Conservation (phyloP, 2,797 vertebrate genomes). For the Pristis pectinata region DNA sequence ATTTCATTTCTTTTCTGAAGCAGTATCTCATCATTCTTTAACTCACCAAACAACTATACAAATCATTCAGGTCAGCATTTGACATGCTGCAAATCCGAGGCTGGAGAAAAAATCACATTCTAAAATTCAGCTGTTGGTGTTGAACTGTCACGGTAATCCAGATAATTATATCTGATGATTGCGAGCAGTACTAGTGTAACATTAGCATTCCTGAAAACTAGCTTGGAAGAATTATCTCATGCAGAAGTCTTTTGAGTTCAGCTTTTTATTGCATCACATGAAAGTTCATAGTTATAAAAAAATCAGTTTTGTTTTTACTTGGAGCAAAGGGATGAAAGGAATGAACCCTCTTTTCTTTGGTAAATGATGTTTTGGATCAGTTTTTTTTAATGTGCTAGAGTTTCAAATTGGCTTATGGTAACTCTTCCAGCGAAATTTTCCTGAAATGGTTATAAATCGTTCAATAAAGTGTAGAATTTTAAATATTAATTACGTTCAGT, state of each 20-base stretch:
- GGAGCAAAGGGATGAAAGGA: neutral
- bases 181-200: neutral
- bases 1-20: neutral
- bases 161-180: neutral
- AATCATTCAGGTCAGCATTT: conserved; percentile 3
- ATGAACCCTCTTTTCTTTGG: neutral
- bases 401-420: neutral
- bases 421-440: neutral
- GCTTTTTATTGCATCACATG: neutral
- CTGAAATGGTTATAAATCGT: neutral
- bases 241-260: neutral
- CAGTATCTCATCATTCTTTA: neutral
- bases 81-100: neutral
- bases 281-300: neutral
- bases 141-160: conserved; percentile 9
- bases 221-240: neutral
- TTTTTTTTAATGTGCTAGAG: too few relatives aligned
- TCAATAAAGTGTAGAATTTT: neutral
- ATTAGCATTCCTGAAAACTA: neutral
- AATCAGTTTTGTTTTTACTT: neutral
- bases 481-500: neutral
- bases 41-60: neutral
- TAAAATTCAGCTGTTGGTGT: conserved; percentile 19
- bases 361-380: neutral
- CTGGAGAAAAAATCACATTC: neutral